Evolutionary conservation across 37 sponge, comb jelly and placozoan genomes (phyloP), one percentile per base, ranked within the genome.

Genomic region (Ephydatia muelleri): DNA sequence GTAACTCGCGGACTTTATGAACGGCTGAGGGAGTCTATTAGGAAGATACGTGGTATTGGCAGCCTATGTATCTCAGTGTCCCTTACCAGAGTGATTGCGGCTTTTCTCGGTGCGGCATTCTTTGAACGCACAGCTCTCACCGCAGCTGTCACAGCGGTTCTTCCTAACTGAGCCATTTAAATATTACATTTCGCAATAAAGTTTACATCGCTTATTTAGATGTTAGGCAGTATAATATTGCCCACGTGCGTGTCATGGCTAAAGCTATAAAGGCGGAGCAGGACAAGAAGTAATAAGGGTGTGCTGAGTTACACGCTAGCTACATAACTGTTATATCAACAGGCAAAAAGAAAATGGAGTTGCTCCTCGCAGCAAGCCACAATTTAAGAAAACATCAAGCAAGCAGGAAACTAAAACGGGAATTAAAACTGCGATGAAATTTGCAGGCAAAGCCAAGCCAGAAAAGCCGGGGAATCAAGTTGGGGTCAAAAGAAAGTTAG

Each of bases 11-110:
- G 2, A 96, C 91, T 79, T 88, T 82, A 2, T 36, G 28, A 1
- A 82, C 84, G 31, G 96, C 96, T 29, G 92, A 35, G 35, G 78
- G 92, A 5, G 96, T 94, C 96, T 96, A 70, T n/a, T 68, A 67
- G 22, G 2, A 48, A 21, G 19, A 21, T 57, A 57, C 57, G 16
- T 57, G 6, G 57, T 9, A 43, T 43, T 9, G 3, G 6, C 43
- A 9, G 1, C 19, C 19, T 57, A 57, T 5, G 9, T 14, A 57
- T 14, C 57, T 57, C 8, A 11, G 47, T 4, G 6, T 11, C 8
- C 8, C 47, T 43, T 57, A 57, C 57, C 57, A 57, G 19, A 21
- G 57, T 57, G 9, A 57, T 11, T 57, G 57, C 57, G 9, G 57
- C 57, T 14, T 57, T 57, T 57, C 57, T 57, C 0, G 57, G 57